phyloP scores from a whole-genome alignment of 1,140 invertebrate species.

The Nymphalis io region DNA sequence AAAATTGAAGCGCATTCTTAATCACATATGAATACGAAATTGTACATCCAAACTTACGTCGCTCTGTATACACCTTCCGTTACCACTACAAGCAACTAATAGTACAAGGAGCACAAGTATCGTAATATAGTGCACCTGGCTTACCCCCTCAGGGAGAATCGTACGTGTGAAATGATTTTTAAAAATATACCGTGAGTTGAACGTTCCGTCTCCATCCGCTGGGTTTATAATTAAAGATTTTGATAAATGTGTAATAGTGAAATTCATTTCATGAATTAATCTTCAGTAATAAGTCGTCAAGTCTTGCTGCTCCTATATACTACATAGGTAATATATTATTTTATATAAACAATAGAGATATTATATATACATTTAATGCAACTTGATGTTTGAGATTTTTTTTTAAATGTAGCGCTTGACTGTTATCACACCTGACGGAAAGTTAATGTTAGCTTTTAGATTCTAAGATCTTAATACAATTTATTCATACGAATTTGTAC shows the following conservation, averaged over 20 bases:
- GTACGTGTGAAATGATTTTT: constrained; percentile 60
- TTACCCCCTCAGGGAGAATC: constrained; percentile 29
- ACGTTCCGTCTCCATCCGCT: constrained; percentile 18
- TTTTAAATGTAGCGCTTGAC: no score
- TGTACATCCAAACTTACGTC: constrained; percentile 14
- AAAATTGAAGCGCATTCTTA: constrained; percentile 17
- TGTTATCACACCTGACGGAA: no score
- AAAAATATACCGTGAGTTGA: constrained; percentile 40
- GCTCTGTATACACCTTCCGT: constrained; percentile 24
- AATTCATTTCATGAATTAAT: not conserved
- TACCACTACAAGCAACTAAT: constrained; percentile 45
- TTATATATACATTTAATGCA: no score
- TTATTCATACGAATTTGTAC: no score
- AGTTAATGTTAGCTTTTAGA: no score
- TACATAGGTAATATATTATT: no score
- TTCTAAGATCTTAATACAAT: no score
- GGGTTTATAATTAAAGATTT: constrained; percentile 33
- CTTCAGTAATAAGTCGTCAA: not conserved
- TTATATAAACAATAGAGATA: no score
- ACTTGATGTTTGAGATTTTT: no score
- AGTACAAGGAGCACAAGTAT: constrained; percentile 30
- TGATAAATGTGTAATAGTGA: constrained; percentile 27
- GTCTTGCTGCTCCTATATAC: not conserved
- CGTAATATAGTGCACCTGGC: constrained; percentile 38
- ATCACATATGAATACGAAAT: constrained; percentile 14